A percentile compares a stretch with the other conserved stretches of the same genome.
Evolutionary conservation across 2,113 vertebrate genomes (phyloP).

Genomic region (Phalacrocorax aristotelis): DNA sequence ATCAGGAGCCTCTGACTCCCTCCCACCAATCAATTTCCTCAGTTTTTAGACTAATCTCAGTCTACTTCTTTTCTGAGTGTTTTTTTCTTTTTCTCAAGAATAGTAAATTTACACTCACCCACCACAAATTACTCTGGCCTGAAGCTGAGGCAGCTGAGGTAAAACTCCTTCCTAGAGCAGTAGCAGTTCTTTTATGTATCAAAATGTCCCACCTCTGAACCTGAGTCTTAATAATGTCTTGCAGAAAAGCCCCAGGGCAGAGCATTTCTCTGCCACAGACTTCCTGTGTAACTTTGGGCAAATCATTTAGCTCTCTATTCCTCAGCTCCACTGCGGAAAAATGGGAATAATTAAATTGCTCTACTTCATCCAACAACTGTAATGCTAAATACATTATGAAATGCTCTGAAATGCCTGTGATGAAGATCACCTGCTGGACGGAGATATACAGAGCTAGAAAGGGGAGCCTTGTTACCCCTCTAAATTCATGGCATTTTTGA

Average conservation of each 20-base stretch:
- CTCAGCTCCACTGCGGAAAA: neutral
- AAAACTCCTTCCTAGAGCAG: neutral
- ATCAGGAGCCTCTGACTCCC: neutral
- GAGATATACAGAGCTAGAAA: neutral
- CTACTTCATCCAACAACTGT: neutral
- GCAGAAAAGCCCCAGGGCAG: slow-evolving; percentile 42
- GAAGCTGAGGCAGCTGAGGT: neutral
- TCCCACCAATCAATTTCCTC: neutral
- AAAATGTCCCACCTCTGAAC: slow-evolving; percentile 18
- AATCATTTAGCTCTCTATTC: slow-evolving; percentile 1
- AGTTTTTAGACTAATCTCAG: neutral
- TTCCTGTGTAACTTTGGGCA: neutral
- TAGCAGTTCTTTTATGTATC: neutral
- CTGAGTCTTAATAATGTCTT: slow-evolving; percentile 25
- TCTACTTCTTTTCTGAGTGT: neutral
- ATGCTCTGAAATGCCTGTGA: neutral
- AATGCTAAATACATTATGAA: neutral
- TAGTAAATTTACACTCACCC: neutral
- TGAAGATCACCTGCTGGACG: neutral
- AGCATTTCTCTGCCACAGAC: neutral
- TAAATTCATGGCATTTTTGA: neutral
- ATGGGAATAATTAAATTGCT: neutral
- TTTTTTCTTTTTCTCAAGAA: neutral
- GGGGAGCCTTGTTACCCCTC: neutral
- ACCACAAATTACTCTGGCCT: neutral